Percentiles rank a stretch among this genome's conserved stretches.
These are phyloP conservation scores for Aporophyla nigra DNA, from an alignment of 2,888 invertebrate genomes.

Conservation along the genomic window DNA sequence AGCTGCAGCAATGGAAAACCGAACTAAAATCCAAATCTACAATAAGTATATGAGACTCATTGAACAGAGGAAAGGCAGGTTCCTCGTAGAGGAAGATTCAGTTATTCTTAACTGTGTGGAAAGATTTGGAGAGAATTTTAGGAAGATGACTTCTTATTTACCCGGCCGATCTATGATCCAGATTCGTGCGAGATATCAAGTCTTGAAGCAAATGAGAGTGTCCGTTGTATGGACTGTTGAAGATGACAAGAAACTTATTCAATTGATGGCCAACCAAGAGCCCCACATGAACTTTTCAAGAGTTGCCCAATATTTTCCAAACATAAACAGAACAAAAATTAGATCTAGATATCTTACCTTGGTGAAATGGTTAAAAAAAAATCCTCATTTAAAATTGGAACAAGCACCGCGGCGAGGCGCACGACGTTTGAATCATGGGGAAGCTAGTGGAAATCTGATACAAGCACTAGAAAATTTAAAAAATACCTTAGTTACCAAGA, in stretches of 20 bases:
- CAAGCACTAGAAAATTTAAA: constrained; percentile 82
- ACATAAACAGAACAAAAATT: constrained; percentile 91
- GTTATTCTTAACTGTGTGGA: constrained; percentile 91
- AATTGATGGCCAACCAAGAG: constrained; percentile 89
- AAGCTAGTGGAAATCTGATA: constrained; percentile 76
- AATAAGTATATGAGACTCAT: constrained; percentile 87
- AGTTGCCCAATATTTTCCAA: constrained; percentile 89
- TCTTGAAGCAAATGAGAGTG: constrained; percentile 83
- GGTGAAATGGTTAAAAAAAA: constrained; percentile 86
- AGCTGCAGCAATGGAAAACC: constrained; percentile 91
- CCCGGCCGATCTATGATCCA: constrained; percentile 92
- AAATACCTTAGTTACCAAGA: constrained; percentile 77
- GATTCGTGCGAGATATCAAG: constrained; percentile 91
- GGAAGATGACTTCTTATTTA: constrained; percentile 90
- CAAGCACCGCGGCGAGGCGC: constrained; percentile 83
- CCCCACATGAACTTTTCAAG: constrained; percentile 77
- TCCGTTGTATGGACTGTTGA: constrained; percentile 91
- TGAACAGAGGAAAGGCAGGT: constrained; percentile 91
- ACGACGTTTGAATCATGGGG: constrained; percentile 77
- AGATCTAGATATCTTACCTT: constrained; percentile 91
- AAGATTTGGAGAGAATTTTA: constrained; percentile 92
- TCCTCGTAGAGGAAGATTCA: constrained; percentile 93
- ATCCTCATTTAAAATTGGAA: constrained; percentile 83
- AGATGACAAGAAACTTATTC: constrained; percentile 92
- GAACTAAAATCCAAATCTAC: constrained; percentile 93